Evolutionary conservation across 2,888 invertebrate genomes (phyloP).

Genomic region (Pachycephus smyrnensis): DNA sequence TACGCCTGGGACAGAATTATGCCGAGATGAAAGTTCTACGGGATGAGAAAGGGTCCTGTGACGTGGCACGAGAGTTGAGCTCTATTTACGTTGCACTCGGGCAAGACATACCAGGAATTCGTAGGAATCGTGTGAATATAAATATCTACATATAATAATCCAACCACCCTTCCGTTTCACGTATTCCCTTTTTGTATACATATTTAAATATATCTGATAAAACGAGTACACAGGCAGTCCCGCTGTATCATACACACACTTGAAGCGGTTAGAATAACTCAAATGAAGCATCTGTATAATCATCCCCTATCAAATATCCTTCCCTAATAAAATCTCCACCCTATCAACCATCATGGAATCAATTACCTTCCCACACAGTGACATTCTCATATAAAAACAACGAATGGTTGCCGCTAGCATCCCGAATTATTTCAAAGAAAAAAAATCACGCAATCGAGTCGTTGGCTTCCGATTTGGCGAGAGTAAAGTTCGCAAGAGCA

Average conservation of each 20-base stretch:
- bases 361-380: background rate
- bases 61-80: background rate
- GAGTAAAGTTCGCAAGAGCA: background rate
- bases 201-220: background rate
- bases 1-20: constrained; percentile 45
- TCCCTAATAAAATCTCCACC: background rate
- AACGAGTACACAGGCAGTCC: background rate
- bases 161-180: background rate
- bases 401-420: background rate
- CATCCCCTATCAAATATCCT: background rate
- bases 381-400: background rate
- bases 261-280: background rate
- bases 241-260: background rate
- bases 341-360: background rate
- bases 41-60: constrained; percentile 25
- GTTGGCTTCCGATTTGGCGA: background rate
- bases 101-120: background rate
- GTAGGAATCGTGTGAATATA: background rate
- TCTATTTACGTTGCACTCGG: constrained; percentile 2
- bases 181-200: background rate
- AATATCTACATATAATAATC: background rate
- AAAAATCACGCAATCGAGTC: background rate
- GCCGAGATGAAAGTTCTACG: constrained; percentile 43
- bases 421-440: background rate
- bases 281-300: background rate